Conservation (phyloP, 2,797 vertebrate genomes). For the Micromesistius poutassou region DNA sequence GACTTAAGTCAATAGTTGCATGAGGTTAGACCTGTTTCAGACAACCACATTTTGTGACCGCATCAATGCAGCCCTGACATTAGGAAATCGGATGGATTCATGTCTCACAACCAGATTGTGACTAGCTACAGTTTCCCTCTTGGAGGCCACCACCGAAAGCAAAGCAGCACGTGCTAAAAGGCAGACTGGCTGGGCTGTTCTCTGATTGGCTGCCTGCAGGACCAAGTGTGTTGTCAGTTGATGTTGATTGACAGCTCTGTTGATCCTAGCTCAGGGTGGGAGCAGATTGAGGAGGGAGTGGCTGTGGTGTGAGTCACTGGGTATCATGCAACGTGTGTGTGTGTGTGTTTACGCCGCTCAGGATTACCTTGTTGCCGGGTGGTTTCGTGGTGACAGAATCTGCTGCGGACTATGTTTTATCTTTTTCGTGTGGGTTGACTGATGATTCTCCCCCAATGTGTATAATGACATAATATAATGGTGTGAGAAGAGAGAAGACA, state of each 20-base stretch:
- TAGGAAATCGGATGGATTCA: not conserved
- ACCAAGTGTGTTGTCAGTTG: slow-evolving; percentile 2
- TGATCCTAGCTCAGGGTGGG: slow-evolving; percentile 19
- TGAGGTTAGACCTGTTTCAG: slow-evolving; percentile 4
- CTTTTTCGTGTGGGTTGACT: not conserved
- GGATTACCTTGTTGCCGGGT: slow-evolving; percentile 2
- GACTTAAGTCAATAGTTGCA: not conserved
- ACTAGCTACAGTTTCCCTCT: not conserved
- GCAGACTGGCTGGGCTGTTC: not conserved
- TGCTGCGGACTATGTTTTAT: not conserved
- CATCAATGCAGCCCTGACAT: not conserved
- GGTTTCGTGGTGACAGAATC: not conserved
- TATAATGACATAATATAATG: not conserved
- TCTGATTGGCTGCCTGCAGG: not conserved
- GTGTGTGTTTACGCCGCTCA: not conserved
- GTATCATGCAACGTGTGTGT: slow-evolving; percentile 14
- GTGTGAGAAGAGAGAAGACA: not conserved
- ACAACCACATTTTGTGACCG: not conserved
- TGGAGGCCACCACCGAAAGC: not conserved
- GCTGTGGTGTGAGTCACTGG: slow-evolving; percentile 17
- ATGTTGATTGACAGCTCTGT: slow-evolving; percentile 16
- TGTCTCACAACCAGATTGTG: not conserved
- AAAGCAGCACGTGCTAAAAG: not conserved
- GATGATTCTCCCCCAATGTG: not conserved
- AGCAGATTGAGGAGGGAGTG: slow-evolving; percentile 16